Evolutionary conservation across 2,797 vertebrate genomes (phyloP).

Genomic region (Gymnopithys bicolor): DNA sequence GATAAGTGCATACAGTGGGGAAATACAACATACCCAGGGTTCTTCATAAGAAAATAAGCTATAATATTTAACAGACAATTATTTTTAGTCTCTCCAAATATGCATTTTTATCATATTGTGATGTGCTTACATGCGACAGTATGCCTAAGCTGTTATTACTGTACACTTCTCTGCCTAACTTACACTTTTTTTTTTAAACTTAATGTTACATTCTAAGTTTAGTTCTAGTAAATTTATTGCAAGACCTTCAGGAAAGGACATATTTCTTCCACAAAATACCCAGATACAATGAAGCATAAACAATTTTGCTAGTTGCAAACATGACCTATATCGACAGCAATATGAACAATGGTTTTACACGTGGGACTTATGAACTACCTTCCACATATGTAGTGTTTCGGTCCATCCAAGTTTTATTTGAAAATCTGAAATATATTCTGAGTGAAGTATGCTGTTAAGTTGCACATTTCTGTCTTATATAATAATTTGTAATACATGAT

Average conservation of each 20-base stretch:
- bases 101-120: not conserved
- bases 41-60: not conserved
- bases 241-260: not conserved
- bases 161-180: not conserved
- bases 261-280: not conserved
- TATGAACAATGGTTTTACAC: not conserved
- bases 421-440: not conserved
- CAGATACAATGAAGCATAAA: not conserved
- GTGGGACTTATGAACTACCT: not conserved
- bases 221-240: not conserved
- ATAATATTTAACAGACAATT: not conserved
- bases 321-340: not conserved
- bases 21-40: accelerated
- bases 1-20: not conserved
- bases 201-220: not conserved
- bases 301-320: not conserved
- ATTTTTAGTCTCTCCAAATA: accelerated
- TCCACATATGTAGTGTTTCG: not conserved
- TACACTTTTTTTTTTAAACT: not conserved
- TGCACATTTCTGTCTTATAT: not conserved
- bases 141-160: not conserved
- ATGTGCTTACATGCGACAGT: not conserved
- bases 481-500: not conserved
- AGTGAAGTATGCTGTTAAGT: not conserved
- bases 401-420: not conserved